Evolutionary conservation across 1,140 invertebrate species (phyloP).

Genomic region (Caenorhabditis remanei): DNA sequence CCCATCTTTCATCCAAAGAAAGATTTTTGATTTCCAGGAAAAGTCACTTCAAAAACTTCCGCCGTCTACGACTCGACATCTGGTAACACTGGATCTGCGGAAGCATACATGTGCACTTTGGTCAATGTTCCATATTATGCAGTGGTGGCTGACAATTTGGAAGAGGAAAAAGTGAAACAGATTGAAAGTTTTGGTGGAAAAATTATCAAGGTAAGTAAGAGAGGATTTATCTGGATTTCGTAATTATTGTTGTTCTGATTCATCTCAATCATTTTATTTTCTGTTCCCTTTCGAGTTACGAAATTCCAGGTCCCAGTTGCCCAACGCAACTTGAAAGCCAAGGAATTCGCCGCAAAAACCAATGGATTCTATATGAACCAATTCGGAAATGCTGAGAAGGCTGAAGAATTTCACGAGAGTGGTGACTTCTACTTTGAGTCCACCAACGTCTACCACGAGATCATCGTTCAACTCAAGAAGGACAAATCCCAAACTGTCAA

Average conservation of each 20-base stretch:
- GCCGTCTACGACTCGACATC: slow-evolving; percentile 71
- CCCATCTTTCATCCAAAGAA: background rate
- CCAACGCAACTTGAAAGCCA: slow-evolving; percentile 61
- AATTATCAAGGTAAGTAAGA: slow-evolving; percentile 58
- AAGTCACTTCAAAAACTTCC: slow-evolving; percentile 64
- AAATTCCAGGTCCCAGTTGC: slow-evolving; percentile 53
- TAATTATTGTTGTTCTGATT: too few relatives aligned
- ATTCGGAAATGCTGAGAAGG: slow-evolving; percentile 71
- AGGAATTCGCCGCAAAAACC: slow-evolving; percentile 65
- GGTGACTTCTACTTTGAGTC: slow-evolving; percentile 63
- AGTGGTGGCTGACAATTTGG: slow-evolving; percentile 69
- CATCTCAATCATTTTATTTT: too few relatives aligned
- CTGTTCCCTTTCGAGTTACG: too few relatives aligned
- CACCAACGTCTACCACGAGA: slow-evolving; percentile 70
- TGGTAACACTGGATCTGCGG: slow-evolving; percentile 71
- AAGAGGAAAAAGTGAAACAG: slow-evolving; percentile 68
- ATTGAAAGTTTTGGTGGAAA: slow-evolving; percentile 67
- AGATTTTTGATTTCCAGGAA: slow-evolving; percentile 9
- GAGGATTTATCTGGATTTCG: too few relatives aligned
- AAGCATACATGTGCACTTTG: slow-evolving; percentile 70
- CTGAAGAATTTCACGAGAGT: slow-evolving; percentile 70
- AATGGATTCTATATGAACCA: slow-evolving; percentile 72
- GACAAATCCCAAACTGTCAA: slow-evolving; percentile 32
- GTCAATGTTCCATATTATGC: slow-evolving; percentile 68
- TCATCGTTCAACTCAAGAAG: slow-evolving; percentile 66